A percentile compares a stretch with the other conserved stretches of the same genome.
phyloP scores from a whole-genome alignment of 37 sponge, comb jelly and placozoan species.

The Aplysina aerophoba region DNA sequence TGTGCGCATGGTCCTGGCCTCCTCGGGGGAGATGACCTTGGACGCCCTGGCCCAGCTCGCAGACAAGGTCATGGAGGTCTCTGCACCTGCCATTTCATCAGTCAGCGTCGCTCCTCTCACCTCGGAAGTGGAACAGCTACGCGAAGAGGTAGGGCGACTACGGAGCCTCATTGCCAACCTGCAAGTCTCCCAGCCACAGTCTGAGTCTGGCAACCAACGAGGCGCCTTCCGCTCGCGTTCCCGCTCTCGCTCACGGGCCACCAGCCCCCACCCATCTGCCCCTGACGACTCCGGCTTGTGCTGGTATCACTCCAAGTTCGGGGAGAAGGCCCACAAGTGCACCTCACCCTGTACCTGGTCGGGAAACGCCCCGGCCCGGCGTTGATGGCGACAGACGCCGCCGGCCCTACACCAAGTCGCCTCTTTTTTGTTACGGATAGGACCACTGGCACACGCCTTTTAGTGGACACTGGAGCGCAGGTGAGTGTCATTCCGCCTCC shows the following conservation, averaged over 20 bases:
- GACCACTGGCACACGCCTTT: not conserved
- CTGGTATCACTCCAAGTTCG: slow-evolving; percentile 36
- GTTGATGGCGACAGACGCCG: slow-evolving; percentile 28
- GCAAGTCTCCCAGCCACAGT: too few relatives aligned
- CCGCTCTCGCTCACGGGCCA: not conserved
- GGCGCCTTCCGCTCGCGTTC: not conserved
- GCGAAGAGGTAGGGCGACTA: too few relatives aligned
- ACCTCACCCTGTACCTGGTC: not conserved
- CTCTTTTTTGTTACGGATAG: slow-evolving; percentile 51
- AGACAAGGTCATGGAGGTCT: slow-evolving; percentile 41
- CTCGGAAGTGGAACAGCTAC: too few relatives aligned
- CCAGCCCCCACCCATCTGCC: not conserved
- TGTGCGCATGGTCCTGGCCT: slow-evolving; percentile 57
- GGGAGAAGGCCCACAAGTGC: slow-evolving; percentile 15
- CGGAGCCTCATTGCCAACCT: too few relatives aligned
- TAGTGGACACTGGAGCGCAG: slow-evolving; percentile 45
- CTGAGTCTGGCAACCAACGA: too few relatives aligned
- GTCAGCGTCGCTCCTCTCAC: too few relatives aligned
- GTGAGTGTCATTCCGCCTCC: slow-evolving; percentile 40
- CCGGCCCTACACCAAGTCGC: slow-evolving; percentile 52
- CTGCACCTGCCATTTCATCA: slow-evolving; percentile 32
- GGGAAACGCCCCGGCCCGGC: slow-evolving; percentile 54
- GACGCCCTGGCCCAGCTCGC: slow-evolving; percentile 37
- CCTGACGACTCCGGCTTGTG: too few relatives aligned
- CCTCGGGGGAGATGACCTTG: slow-evolving; percentile 14